Evolutionary conservation across 2,797 vertebrate genomes (phyloP), one percentile per base, ranked within the genome.

Genomic region (Anguilla anguilla): DNA sequence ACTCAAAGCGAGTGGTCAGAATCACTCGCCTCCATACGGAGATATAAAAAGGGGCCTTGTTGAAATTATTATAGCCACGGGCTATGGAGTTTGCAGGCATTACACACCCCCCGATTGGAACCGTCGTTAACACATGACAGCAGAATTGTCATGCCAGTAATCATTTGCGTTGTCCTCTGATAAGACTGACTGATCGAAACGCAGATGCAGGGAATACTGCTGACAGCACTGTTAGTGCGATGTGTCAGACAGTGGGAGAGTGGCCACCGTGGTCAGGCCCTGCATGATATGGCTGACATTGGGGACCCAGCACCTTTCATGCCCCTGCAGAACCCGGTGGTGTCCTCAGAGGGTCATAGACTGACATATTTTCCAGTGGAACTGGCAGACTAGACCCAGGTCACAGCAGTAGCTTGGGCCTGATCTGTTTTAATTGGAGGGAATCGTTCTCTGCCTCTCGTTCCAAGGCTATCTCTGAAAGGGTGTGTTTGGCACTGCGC

Each of bases 81-180:
- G 10, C 13, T 55, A 28, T 35, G 31, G 53, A 55, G 53, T 35
- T 3, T 6, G 28, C 2, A 61, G 57, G 49, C 55, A n/a, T 39
- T 61, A 61, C 35, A n/a, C 81, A 87, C 72, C 69, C 39, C 72
- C 11, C 85, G 13, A 57, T 87, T 89, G 55, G 88, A 64, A 69
- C 86, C 84, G 64, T 86, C 84, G 84, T 86, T 87, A 89, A 88
- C 91, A 91, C 91, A 91, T 89, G 72, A 87, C 77, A 83, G 17
- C 3, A 84, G 83, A 28, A 51, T 49, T 83, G 46, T 82, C 79
- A 49, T 15, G 11, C 4, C 28, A 17, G n/a, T 28, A 7, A 15
- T 53, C 51, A 49, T 57, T 84, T 84, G 83, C 13, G 11, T 84
- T 55, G 28, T 43, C 28, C 49, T 55, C 11, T 57, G 83, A n/a